These are phyloP conservation scores for Hypomesus transpacificus DNA, from an alignment of 2,113 vertebrate species.

Conservation along the genomic window DNA sequence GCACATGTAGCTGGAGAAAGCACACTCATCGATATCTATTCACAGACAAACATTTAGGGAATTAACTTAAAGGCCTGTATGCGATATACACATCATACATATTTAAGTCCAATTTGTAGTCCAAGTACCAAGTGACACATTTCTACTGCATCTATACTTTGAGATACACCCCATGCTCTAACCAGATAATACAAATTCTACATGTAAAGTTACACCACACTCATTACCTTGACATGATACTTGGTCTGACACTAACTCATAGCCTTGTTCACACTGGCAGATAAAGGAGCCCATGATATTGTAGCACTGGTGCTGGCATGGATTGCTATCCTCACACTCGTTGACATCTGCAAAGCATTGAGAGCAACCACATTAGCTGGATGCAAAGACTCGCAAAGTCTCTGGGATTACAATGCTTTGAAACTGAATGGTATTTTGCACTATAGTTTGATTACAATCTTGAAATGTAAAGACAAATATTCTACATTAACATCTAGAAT, in stretches of 20 bases:
- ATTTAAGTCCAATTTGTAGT: no score
- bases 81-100: no score
- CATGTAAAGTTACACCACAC: no score
- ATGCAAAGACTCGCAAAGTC: not conserved
- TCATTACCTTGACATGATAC: constrained; percentile 87
- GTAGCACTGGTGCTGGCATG: constrained; percentile 90
- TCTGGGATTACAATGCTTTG: not conserved
- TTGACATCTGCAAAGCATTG: constrained; percentile 83
- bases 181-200: no score
- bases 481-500: not conserved
- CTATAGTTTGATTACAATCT: no score
- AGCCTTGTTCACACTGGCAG: constrained; percentile 91
- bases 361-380: not conserved
- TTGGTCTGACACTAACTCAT: constrained; percentile 83
- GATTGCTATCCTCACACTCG: constrained; percentile 85
- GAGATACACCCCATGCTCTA: no score
- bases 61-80: no score
- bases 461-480: no score
- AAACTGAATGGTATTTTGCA: not conserved
- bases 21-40: constrained; percentile 90
- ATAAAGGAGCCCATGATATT: constrained; percentile 91
- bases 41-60: constrained; percentile 14
- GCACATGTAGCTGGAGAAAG: constrained; percentile 87
- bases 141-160: no score
- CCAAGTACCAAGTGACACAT: no score